A percentile compares a stretch with the other conserved stretches of the same genome.
These are phyloP conservation scores for Taenioides sp. DNA, from an alignment of 2,797 vertebrate genomes.

Conservation along the genomic window DNA sequence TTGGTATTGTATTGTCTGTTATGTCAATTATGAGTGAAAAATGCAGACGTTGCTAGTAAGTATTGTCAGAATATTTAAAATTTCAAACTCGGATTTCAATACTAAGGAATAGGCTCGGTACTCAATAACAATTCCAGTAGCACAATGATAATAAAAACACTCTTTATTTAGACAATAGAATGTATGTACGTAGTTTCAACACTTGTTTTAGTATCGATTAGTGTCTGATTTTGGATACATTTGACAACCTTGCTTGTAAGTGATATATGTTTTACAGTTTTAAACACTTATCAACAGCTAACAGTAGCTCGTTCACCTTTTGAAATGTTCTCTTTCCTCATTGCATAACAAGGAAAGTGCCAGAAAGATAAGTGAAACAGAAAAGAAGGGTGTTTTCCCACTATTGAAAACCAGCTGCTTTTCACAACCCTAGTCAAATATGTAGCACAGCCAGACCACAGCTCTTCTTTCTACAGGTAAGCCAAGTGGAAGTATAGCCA, in stretches of 20 bases:
- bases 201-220: too few species aligned
- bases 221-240: too few species aligned
- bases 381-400: conserved; percentile 22
- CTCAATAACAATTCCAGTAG: too few species aligned
- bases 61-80: too few species aligned
- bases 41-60: not conserved
- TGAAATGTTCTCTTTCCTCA: conserved; percentile 1
- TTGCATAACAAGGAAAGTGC: not conserved
- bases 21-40: not conserved
- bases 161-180: too few species aligned
- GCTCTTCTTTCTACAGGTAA: conserved; percentile 11
- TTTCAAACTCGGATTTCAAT: too few species aligned
- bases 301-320: not conserved
- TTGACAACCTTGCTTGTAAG: not conserved
- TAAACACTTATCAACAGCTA: not conserved
- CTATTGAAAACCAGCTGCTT: conserved; percentile 65
- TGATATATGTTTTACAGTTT: not conserved
- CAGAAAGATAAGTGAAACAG: not conserved
- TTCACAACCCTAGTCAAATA: conserved; percentile 47
- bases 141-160: too few species aligned
- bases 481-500: not conserved
- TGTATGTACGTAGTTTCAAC: too few species aligned
- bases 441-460: conserved; percentile 16
- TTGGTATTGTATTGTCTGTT: not conserved
- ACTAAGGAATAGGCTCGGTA: too few species aligned